These are phyloP conservation scores for Drosophila mercatorum DNA, from an alignment of 2,888 invertebrate genomes.

Conservation along the genomic window DNA sequence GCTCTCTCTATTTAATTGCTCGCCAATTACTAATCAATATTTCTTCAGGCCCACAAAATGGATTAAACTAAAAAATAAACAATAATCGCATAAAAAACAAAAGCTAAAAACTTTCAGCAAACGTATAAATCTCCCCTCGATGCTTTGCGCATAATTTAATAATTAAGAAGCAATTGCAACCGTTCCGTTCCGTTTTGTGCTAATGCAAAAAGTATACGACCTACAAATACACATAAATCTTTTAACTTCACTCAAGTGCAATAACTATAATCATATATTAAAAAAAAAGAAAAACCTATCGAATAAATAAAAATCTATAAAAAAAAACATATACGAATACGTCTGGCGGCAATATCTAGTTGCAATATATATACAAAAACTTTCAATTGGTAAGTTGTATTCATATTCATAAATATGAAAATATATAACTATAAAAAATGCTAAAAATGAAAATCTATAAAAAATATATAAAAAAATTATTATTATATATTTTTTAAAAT, in stretches of 20 bases:
- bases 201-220: conserved; percentile 76
- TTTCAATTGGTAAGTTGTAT: conserved; percentile 32
- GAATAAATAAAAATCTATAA: conserved; percentile 3
- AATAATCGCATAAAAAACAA: conserved; percentile 3
- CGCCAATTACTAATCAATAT: conserved; percentile 64
- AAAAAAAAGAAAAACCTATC: neutral
- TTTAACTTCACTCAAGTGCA: conserved; percentile 49
- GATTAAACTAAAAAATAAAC: conserved; percentile 4
- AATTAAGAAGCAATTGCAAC: conserved; percentile 52
- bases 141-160: conserved; percentile 27
- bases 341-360: neutral
- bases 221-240: conserved; percentile 43
- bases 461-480: no score
- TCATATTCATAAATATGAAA: neutral
- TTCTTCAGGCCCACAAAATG: conserved; percentile 47
- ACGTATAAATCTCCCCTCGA: conserved; percentile 10
- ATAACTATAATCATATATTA: conserved; percentile 29
- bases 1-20: conserved; percentile 51
- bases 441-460: no score
- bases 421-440: no score
- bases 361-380: neutral
- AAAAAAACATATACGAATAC: neutral
- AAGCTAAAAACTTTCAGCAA: conserved; percentile 1
- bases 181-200: conserved; percentile 74
- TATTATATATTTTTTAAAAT: no score